Evolutionary conservation across 2,113 vertebrate genomes (phyloP).

Genomic region (Esox niger): DNA sequence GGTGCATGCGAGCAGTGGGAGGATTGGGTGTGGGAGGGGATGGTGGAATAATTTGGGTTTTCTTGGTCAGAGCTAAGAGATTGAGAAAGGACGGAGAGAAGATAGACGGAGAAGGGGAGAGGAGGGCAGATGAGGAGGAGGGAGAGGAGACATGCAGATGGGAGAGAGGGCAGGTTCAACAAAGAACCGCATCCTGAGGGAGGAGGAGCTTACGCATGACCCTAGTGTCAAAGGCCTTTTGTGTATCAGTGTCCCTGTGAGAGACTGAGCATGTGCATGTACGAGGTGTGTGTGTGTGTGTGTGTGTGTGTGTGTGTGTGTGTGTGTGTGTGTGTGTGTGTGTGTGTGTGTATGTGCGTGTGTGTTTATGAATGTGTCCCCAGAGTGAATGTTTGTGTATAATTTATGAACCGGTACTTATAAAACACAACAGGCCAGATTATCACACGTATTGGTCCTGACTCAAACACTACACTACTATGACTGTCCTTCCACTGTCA

Average conservation of each 20-base stretch:
- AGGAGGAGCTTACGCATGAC: not conserved
- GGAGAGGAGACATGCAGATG: not conserved
- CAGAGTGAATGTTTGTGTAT: not conserved
- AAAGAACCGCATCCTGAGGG: not conserved
- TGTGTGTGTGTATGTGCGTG: not conserved
- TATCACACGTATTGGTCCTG: not conserved
- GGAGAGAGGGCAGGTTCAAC: not conserved
- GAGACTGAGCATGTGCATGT: not conserved
- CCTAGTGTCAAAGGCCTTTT: not conserved
- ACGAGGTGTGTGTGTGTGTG: not conserved
- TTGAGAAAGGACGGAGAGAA: not conserved
- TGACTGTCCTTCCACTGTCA: not conserved
- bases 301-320: not conserved
- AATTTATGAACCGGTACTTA: not conserved
- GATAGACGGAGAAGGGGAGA: not conserved
- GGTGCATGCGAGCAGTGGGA: not conserved
- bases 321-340: not conserved
- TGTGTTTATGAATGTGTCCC: not conserved
- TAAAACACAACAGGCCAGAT: not conserved
- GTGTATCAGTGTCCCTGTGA: not conserved
- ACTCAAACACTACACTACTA: not conserved
- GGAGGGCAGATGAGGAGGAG: not conserved
- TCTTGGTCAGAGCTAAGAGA: not conserved
- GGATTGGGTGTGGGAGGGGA: not conserved
- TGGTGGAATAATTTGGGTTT: slow-evolving; percentile 12